These are phyloP conservation scores for Eurypyga helias DNA, from an alignment of 2,113 vertebrate species.

Conservation along the genomic window DNA sequence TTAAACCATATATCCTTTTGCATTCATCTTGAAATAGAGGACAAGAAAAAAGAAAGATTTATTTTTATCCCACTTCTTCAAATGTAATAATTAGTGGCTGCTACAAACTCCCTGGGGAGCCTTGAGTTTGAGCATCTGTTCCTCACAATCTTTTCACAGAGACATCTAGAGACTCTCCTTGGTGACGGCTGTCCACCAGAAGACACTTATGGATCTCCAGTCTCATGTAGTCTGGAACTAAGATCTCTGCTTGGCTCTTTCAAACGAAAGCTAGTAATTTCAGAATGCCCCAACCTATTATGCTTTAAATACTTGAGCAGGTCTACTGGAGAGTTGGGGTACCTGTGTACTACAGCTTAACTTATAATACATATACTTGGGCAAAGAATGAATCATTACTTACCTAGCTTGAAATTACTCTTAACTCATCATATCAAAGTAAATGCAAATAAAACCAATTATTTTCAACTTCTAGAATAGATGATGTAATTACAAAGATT, in stretches of 20 bases:
- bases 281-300: neutral
- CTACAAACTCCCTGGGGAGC: neutral
- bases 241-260: neutral
- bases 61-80: neutral
- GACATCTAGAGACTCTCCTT: neutral
- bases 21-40: neutral
- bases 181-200: neutral
- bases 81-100: neutral
- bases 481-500: neutral
- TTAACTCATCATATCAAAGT: neutral
- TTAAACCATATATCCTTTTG: neutral
- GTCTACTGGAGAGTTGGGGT: neutral
- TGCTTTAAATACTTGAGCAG: neutral
- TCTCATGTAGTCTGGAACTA: neutral
- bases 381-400: neutral
- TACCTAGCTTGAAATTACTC: neutral
- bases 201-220: neutral
- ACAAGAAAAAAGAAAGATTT: neutral
- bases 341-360: neutral
- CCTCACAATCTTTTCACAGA: neutral
- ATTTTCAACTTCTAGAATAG: neutral
- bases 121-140: neutral
- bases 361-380: neutral
- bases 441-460: neutral
- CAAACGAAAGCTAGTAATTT: neutral